Conservation (phyloP, 2,797 vertebrate species). For the Scolopax rusticola region DNA sequence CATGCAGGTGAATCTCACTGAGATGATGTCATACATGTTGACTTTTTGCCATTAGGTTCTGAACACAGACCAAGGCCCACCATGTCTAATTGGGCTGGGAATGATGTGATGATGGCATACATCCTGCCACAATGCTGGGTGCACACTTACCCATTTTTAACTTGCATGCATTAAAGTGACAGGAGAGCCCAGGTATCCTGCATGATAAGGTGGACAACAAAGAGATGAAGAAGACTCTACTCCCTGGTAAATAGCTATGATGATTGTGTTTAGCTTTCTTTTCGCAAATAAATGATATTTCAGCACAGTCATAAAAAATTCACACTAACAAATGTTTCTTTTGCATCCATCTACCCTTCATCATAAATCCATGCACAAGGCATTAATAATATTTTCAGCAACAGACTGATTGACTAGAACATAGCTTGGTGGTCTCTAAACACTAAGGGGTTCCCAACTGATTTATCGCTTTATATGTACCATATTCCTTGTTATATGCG, state of each 20-base stretch:
- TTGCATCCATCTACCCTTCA: slow-evolving; percentile 22
- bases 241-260: neutral
- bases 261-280: slow-evolving; percentile 24
- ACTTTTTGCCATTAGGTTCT: neutral
- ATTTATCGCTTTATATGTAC: neutral
- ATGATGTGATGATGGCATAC: neutral
- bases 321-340: neutral
- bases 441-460: slow-evolving; percentile 38
- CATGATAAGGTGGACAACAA: neutral
- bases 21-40: accelerated
- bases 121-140: neutral
- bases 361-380: slow-evolving; percentile 25
- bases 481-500: neutral
- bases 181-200: neutral
- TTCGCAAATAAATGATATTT: slow-evolving; percentile 14
- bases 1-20: neutral
- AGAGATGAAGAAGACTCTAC: neutral
- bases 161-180: neutral
- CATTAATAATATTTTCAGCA: slow-evolving; percentile 57
- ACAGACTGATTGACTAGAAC: slow-evolving; percentile 57
- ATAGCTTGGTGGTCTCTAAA: slow-evolving; percentile 41
- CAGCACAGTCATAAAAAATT: slow-evolving; percentile 26
- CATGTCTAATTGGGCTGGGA: neutral
- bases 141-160: neutral
- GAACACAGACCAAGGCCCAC: neutral